Conservation (phyloP, 2,888 invertebrate genomes). For the Spisula solida region DNA sequence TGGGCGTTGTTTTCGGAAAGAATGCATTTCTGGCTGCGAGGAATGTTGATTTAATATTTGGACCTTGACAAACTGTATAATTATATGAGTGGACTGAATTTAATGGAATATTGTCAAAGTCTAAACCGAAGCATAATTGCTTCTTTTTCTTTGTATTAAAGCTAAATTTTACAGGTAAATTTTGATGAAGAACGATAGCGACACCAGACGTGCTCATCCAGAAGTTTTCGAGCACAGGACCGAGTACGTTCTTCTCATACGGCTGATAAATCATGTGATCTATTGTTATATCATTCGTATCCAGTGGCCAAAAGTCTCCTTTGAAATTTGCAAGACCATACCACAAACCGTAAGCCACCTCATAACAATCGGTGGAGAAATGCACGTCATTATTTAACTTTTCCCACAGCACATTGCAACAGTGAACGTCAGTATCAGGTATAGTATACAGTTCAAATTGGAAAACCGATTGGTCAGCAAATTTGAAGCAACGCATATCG, state of each 20-base stretch:
- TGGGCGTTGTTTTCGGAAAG: slow-evolving; percentile 55
- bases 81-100: slow-evolving; percentile 43
- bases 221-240: slow-evolving; percentile 71
- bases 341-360: slow-evolving; percentile 74
- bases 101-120: slow-evolving; percentile 51
- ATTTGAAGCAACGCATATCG: slow-evolving; percentile 68
- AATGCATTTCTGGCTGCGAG: slow-evolving; percentile 62
- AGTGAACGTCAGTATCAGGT: slow-evolving; percentile 62
- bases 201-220: slow-evolving; percentile 71
- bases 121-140: slow-evolving; percentile 70
- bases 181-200: slow-evolving; percentile 69
- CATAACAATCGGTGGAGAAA: slow-evolving; percentile 71
- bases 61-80: slow-evolving; percentile 74
- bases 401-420: slow-evolving; percentile 71
- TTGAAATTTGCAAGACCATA: slow-evolving; percentile 72
- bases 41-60: slow-evolving; percentile 70
- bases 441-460: slow-evolving; percentile 60
- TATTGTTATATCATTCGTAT: slow-evolving; percentile 47
- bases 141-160: slow-evolving; percentile 67
- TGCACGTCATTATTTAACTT: slow-evolving; percentile 56
- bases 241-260: slow-evolving; percentile 58
- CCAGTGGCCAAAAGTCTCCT: slow-evolving; percentile 71
- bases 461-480: slow-evolving; percentile 68
- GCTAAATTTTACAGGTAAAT: slow-evolving; percentile 67
- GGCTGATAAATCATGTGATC: slow-evolving; percentile 62